Evolutionary conservation across 2,888 invertebrate genomes (phyloP), one percentile per base, ranked within the genome.

Genomic region (Cybosia mesomella): DNA sequence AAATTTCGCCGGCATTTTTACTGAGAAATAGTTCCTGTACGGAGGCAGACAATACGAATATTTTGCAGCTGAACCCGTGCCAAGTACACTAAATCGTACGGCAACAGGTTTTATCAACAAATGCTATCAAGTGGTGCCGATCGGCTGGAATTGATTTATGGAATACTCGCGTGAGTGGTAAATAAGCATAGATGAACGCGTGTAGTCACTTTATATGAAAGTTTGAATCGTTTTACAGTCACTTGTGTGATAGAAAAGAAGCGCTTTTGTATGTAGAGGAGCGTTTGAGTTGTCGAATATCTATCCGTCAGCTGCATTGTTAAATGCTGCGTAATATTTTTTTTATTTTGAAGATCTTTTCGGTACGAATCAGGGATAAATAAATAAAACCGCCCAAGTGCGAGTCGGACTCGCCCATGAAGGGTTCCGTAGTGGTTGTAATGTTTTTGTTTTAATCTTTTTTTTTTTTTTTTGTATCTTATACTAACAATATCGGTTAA

Each of bases 51-150:
- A 66, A 67, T 68, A 55, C 62, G 73, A 74, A 71, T 75, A 73
- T 73, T 75, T 64, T 21, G 63, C 39, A 43, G 39, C 75, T 79
- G 83, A 80, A 70, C 57, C 15, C 53, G 39, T 80, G 83, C 83
- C 83, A 83, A 82, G 68, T 62, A 61, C 66, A 73, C 66, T 79
- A 67, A 49, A 72, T 80, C 78, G 66, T 71, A 13, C 1, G 28
- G 43, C n/a, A 58, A 32, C 49, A 64, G 24, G 58, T 65, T 58
- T 70, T 67, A 78, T 67, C 73, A 70, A 70, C 67, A 70, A 28
- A 28, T n/a, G 1, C 58, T 68, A 75, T 78, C 67, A 64, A 58
- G 58, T 28, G n/a, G 28, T 68, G 67, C 66, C 66, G 58, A 67
- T 67, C 60, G 60, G 24, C 21, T 49, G 58, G 9, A 11, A 36